Evolutionary conservation across 2,888 invertebrate genomes (phyloP).

Genomic region (Azorinus chamasolen): DNA sequence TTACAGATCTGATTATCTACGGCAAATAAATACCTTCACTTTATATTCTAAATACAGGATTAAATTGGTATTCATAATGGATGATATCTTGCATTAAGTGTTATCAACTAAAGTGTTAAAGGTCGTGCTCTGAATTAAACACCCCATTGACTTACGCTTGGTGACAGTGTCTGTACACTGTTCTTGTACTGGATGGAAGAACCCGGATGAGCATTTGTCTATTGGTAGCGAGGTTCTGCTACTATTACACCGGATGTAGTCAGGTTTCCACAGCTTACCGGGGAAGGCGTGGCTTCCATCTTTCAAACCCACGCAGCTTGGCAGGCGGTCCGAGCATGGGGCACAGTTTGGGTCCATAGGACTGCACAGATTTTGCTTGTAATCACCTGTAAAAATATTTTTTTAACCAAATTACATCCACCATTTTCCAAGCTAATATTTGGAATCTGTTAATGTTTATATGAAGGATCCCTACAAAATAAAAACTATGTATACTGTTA

Average conservation of each 20-base stretch:
- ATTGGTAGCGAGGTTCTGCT: constrained; percentile 53
- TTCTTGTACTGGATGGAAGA: constrained; percentile 53
- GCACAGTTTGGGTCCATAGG: constrained; percentile 17
- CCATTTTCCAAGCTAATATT: too few species aligned
- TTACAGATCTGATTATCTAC: too few species aligned
- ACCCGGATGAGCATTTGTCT: constrained; percentile 45
- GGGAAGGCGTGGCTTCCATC: constrained; percentile 60
- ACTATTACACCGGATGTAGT: constrained; percentile 56
- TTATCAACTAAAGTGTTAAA: too few species aligned
- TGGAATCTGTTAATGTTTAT: too few species aligned
- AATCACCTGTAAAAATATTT: constrained; percentile 58
- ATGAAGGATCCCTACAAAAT: too few species aligned
- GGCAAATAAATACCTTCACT: too few species aligned
- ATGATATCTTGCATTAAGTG: too few species aligned
- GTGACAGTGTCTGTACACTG: constrained; percentile 34
- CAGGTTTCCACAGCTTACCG: constrained; percentile 43
- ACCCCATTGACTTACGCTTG: constrained; percentile 35
- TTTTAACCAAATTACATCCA: not conserved
- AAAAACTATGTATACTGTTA: too few species aligned
- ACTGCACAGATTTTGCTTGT: constrained; percentile 59
- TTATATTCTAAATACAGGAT: too few species aligned
- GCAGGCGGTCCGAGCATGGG: constrained; percentile 54
- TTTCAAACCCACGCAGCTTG: constrained; percentile 55
- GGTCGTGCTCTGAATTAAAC: too few species aligned
- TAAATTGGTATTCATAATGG: too few species aligned